A percentile compares a stretch with the other conserved stretches of the same genome.
Conservation (phyloP, 2,113 vertebrate species). For the Probosciger aterrimus region DNA sequence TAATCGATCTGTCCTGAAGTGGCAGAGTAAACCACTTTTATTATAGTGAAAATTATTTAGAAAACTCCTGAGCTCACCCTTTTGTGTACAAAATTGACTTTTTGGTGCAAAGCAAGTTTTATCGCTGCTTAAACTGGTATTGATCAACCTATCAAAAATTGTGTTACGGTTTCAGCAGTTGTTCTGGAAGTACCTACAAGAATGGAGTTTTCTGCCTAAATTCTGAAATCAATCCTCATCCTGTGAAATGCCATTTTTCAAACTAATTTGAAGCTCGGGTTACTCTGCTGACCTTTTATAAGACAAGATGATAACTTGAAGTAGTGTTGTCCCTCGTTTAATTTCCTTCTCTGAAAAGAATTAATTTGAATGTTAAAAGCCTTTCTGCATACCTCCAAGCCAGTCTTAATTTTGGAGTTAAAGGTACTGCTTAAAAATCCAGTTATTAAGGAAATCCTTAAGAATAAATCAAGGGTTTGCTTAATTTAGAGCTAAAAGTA, state of each 20-base stretch:
- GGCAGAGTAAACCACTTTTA: conserved; percentile 48
- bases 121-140: conserved; percentile 68
- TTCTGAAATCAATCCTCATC: conserved; percentile 31
- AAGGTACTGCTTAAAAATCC: background rate
- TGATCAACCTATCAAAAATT: conserved; percentile 66
- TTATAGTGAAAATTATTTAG: conserved; percentile 63
- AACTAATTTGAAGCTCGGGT: background rate
- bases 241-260: background rate
- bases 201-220: conserved; percentile 43
- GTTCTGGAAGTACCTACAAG: conserved; percentile 31
- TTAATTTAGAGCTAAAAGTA: background rate
- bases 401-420: background rate
- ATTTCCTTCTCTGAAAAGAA: background rate
- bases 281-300: background rate
- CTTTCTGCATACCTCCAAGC: background rate
- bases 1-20: conserved; percentile 60
- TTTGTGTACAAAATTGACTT: conserved; percentile 63
- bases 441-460: background rate
- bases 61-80: conserved; percentile 60
- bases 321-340: background rate
- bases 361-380: background rate
- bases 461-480: background rate
- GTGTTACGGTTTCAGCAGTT: conserved; percentile 26
- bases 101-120: conserved; percentile 62
- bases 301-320: background rate